Percentiles rank a stretch among this genome's conserved stretches.
Conservation (phyloP, 1,140 invertebrate species). For the Zelostemma sp. region DNA sequence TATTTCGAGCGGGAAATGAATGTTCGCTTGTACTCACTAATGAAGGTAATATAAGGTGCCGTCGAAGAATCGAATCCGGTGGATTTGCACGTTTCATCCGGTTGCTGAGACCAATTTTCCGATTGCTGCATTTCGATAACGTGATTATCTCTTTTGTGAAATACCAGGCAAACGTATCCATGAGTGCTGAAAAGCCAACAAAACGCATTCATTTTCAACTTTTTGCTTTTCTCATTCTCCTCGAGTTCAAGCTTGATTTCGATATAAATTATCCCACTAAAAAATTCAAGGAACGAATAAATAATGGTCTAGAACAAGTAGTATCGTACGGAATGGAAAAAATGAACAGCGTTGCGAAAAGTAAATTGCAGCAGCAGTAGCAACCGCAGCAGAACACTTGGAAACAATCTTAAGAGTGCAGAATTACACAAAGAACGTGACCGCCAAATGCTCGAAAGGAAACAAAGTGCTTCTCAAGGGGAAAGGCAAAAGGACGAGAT, state of each 20-base stretch:
- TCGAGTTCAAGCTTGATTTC: no score
- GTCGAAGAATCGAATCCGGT: constrained; percentile 59
- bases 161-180: constrained; percentile 73
- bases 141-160: constrained; percentile 72
- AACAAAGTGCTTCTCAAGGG: constrained; percentile 1
- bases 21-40: constrained; percentile 59
- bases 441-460: constrained; percentile 23
- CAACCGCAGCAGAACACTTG: not conserved
- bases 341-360: constrained; percentile 1
- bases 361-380: not conserved
- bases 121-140: constrained; percentile 75
- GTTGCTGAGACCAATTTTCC: constrained; percentile 64
- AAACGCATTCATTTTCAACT: constrained; percentile 10
- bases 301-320: not conserved
- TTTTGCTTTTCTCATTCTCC: no score
- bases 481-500: constrained; percentile 24
- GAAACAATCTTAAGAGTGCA: constrained; percentile 15
- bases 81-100: constrained; percentile 63
- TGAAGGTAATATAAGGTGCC: constrained; percentile 66
- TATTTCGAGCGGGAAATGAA: not conserved
- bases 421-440: constrained; percentile 24
- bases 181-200: constrained; percentile 68
- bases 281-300: no score
- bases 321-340: not conserved
- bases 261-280: no score